Conservation (phyloP, 1,140 invertebrate genomes). For the Mesaphorura yosii region DNA sequence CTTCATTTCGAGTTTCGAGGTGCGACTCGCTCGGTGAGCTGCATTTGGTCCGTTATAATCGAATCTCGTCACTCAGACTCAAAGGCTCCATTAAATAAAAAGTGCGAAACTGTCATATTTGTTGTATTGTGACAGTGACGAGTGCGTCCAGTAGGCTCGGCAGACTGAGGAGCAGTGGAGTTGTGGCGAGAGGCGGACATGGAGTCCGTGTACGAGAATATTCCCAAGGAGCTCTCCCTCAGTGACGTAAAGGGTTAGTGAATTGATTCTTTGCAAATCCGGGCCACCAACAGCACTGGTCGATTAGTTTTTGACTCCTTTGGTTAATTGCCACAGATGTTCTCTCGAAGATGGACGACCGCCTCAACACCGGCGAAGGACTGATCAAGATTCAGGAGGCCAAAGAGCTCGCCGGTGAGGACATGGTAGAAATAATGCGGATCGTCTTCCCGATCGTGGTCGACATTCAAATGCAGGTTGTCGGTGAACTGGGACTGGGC, state of each 20-base stretch:
- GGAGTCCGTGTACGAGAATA: constrained; percentile 20
- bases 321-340: not conserved
- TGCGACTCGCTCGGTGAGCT: too few species aligned
- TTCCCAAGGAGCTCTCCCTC: constrained; percentile 6
- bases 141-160: too few species aligned
- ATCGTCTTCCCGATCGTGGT: constrained; percentile 11
- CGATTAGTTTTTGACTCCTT: not conserved
- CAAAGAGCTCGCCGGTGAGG: constrained; percentile 13
- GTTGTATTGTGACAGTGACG: too few species aligned
- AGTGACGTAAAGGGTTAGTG: constrained; percentile 8
- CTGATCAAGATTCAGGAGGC: constrained; percentile 4
- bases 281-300: not conserved
- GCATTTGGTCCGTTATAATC: too few species aligned
- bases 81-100: too few species aligned
- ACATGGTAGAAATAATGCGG: constrained; percentile 14
- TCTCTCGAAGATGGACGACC: constrained; percentile 9
- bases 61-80: too few species aligned
- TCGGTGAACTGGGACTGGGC: constrained; percentile 10
- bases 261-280: not conserved
- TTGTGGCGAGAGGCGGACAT: too few species aligned
- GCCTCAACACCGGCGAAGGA: constrained; percentile 4
- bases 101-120: too few species aligned
- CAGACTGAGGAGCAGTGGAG: too few species aligned
- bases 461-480: constrained; percentile 1
- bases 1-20: too few species aligned